Conservation (phyloP, 2,113 vertebrate species). For the Collichthys lucidus region DNA sequence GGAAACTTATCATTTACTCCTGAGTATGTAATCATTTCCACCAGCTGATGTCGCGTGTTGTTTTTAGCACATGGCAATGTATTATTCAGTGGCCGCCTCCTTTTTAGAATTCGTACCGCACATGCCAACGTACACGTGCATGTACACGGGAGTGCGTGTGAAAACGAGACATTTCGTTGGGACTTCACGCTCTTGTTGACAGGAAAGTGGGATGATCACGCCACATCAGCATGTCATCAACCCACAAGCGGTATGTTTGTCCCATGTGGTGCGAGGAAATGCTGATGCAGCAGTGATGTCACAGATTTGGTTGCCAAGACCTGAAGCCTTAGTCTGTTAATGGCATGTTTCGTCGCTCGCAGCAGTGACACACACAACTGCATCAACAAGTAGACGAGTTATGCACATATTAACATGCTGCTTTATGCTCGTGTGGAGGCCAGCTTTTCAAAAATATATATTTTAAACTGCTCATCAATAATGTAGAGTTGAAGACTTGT, state of each 20-base stretch:
- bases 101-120: conserved; percentile 39
- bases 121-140: conserved; percentile 12
- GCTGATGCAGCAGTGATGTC: conserved; percentile 72
- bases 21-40: conserved; percentile 53
- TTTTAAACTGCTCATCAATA: background rate
- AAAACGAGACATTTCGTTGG: conserved; percentile 44
- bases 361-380: conserved; percentile 36
- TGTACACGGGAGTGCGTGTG: conserved; percentile 27
- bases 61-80: conserved; percentile 66
- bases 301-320: conserved; percentile 47
- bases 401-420: background rate
- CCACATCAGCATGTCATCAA: conserved; percentile 70
- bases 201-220: conserved; percentile 62
- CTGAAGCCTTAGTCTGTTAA: conserved; percentile 54
- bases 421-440: background rate
- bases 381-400: conserved; percentile 28
- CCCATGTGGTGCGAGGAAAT: conserved; percentile 60
- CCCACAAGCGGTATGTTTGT: conserved; percentile 74
- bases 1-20: conserved; percentile 61
- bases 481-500: background rate
- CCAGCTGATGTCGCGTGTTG: conserved; percentile 56
- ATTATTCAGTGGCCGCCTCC: conserved; percentile 44
- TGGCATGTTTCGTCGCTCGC: conserved; percentile 49
- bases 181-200: conserved; percentile 72
- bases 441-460: background rate